Evolutionary conservation across 1,140 invertebrate species (phyloP), one percentile per base, ranked within the genome.

Genomic region (Aradophagus sp.): DNA sequence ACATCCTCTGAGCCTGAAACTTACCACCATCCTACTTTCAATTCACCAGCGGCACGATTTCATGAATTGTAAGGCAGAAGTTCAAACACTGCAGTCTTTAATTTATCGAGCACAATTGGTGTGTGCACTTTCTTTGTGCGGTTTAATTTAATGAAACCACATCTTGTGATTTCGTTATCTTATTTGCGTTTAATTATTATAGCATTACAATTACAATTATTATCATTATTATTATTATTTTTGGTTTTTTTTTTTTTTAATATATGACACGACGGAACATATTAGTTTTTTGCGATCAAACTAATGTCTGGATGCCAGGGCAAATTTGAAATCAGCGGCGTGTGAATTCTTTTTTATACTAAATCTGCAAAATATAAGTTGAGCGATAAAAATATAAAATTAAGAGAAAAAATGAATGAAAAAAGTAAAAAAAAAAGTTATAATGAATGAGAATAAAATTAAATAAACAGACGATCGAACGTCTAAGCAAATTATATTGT

Each of bases 1-100:
- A 52, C 78, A 73, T 77, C 76, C 77, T 80, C 70, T 71, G 67
- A 75, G 75, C 74, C 75, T 73, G 55, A 44, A 41, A 52, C 44
- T 44, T 10, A 48, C 27, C 12, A 61, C 8, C 19, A 23, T 65
- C 38, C 8, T 23, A 7, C 12, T 52, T 63, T 23, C 23, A 1
- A 11, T 52, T 52, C n/a, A 15, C 16, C 31, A 17, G 1, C 36
- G 10, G 17, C 26, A 29, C 17, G 16, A 55, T 55, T 5, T 23
- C 20, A 23, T 23, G 20, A 23, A 23, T 23, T 23, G 20, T 8
- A 23, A 34, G n/a, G n/a, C n/a, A n/a, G n/a, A n/a, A n/a, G n/a
- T n/a, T n/a, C n/a, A n/a, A n/a, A n/a, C n/a, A n/a, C n/a, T n/a
- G n/a, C n/a, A n/a, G n/a, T n/a, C n/a, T n/a, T n/a, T n/a, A n/a